These are phyloP conservation scores for Drosophila mercatorum DNA, from an alignment of 2,888 invertebrate genomes.

Conservation along the genomic window DNA sequence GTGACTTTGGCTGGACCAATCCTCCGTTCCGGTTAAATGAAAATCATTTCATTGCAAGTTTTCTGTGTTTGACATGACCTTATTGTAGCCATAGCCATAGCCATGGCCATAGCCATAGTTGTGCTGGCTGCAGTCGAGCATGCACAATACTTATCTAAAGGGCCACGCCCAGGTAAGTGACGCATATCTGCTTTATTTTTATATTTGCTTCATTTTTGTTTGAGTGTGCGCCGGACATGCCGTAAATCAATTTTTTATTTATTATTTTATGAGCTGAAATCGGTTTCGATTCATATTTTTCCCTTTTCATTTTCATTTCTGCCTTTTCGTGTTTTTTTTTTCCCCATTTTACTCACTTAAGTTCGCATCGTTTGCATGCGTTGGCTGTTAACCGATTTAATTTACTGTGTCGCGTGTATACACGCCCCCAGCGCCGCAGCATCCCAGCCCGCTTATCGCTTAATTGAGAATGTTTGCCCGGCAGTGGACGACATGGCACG, in stretches of 20 bases:
- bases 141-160: constrained; percentile 26
- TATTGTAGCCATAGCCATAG: constrained; percentile 21
- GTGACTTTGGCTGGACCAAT: constrained; percentile 36
- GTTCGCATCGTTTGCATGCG: constrained; percentile 68
- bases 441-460: constrained; percentile 41
- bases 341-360: constrained; percentile 59
- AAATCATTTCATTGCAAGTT: constrained; percentile 70
- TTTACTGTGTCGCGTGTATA: constrained; percentile 64
- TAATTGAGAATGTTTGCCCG: constrained; percentile 60
- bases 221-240: constrained; percentile 48
- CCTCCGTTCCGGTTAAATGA: constrained; percentile 65
- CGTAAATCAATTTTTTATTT: constrained; percentile 79
- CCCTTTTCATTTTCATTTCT: constrained; percentile 15
- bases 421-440: constrained; percentile 2
- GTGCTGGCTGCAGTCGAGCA: constrained; percentile 14
- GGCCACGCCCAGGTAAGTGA: constrained; percentile 32
- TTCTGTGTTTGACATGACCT: constrained; percentile 64
- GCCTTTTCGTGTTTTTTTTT: constrained; percentile 6
- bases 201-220: constrained; percentile 1
- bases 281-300: constrained; percentile 32
- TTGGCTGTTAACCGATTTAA: constrained; percentile 69
- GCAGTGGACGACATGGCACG: constrained; percentile 64
- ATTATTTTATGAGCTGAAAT: constrained; percentile 78
- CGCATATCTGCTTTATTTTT: constrained; percentile 15
- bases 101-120: neutral